Conservation (phyloP, 2,797 vertebrate species). For the Poecilia picta region DNA sequence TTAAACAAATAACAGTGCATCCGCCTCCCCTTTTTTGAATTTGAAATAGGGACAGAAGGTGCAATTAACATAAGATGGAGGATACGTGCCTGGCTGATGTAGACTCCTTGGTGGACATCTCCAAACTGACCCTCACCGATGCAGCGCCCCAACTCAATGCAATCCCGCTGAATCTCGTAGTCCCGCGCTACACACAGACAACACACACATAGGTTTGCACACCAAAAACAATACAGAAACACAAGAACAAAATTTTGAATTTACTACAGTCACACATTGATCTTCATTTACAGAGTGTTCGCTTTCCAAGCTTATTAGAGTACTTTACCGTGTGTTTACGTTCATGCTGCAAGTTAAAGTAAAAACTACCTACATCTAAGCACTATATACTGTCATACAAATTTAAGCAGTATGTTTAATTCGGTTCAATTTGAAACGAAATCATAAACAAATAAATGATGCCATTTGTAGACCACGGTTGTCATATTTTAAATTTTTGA, state of each 20-base stretch:
- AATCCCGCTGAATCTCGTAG: slow-evolving; percentile 97
- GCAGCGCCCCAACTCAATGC: slow-evolving; percentile 95
- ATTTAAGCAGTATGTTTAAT: not conserved
- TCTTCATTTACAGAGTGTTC: slow-evolving; percentile 13
- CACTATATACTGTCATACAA: not conserved
- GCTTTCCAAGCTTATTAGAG: slow-evolving; percentile 71
- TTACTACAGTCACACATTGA: slow-evolving; percentile 14
- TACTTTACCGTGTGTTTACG: not conserved
- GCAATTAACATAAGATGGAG: not conserved
- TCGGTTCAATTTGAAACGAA: not conserved
- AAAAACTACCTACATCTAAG: not conserved
- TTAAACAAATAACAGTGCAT: not conserved
- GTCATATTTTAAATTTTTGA: not conserved
- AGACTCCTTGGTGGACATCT: slow-evolving; percentile 97
- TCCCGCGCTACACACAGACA: slow-evolving; percentile 80
- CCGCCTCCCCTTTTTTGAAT: not conserved
- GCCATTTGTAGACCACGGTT: not conserved
- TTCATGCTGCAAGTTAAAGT: slow-evolving; percentile 1
- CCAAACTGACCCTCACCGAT: slow-evolving; percentile 99
- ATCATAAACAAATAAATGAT: not conserved
- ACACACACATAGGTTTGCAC: slow-evolving; percentile 17
- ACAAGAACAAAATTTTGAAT: slow-evolving; percentile 25
- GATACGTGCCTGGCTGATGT: slow-evolving; percentile 89
- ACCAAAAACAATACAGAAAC: slow-evolving; percentile 28
- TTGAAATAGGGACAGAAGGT: not conserved